Evolutionary conservation across 2,113 vertebrate genomes (phyloP).

Genomic region (Rhipidura dahli): DNA sequence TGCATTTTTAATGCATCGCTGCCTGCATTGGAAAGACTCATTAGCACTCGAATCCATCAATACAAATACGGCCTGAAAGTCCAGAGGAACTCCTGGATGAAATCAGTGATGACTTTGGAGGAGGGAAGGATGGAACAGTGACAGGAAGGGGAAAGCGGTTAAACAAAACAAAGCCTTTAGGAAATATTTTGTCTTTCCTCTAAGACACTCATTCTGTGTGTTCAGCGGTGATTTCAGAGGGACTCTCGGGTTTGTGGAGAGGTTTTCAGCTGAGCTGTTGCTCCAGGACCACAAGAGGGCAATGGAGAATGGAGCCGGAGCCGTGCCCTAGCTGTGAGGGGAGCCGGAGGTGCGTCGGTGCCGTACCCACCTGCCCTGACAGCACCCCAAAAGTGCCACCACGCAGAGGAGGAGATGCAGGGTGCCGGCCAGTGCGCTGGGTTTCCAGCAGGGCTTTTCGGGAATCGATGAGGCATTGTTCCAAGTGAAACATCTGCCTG

Average conservation of each 20-base stretch:
- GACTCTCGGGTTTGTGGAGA: not conserved
- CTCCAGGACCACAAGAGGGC: conserved; percentile 44
- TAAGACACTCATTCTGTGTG: not conserved
- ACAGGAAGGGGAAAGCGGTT: not conserved
- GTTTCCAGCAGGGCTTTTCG: not conserved
- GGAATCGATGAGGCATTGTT: conserved; percentile 16
- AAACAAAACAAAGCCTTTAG: not conserved
- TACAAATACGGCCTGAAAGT: conserved; percentile 7
- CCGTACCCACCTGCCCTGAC: not conserved
- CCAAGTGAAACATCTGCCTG: not conserved
- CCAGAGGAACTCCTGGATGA: not conserved
- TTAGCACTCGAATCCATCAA: conserved; percentile 33
- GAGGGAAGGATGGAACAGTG: not conserved
- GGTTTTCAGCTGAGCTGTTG: not conserved
- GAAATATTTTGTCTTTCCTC: not conserved
- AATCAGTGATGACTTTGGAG: not conserved
- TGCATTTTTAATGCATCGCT: not conserved
- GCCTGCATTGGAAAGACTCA: not conserved
- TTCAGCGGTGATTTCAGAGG: not conserved
- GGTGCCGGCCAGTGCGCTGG: not conserved
- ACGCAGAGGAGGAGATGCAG: not conserved
- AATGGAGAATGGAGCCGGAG: conserved; percentile 26
- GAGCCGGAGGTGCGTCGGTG: not conserved
- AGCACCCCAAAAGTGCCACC: not conserved
- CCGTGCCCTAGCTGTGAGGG: not conserved